phyloP scores from a whole-genome alignment of 1,140 invertebrate genomes.

The Acromyrmex echinatior region DNA sequence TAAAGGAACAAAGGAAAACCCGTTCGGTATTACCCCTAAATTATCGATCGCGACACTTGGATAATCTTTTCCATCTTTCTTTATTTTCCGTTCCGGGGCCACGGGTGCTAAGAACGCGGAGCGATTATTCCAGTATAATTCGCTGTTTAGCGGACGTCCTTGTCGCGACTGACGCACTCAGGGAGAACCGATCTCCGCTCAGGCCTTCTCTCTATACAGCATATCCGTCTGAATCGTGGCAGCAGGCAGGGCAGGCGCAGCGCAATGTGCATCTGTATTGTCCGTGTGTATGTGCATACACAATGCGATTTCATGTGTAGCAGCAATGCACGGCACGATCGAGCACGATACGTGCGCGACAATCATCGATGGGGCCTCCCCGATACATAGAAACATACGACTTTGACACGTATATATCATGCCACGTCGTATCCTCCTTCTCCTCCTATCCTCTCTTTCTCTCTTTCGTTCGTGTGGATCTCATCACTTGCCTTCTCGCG shows the following conservation, averaged over 20 bases:
- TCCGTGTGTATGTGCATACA: not conserved
- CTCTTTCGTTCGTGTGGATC: not conserved
- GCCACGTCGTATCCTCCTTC: not conserved
- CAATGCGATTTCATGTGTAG: slow-evolving; percentile 51
- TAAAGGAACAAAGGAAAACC: slow-evolving; percentile 9
- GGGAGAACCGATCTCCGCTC: slow-evolving; percentile 70
- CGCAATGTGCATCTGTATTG: not conserved
- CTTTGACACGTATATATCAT: slow-evolving; percentile 46
- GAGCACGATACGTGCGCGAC: slow-evolving; percentile 40
- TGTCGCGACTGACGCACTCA: slow-evolving; percentile 79
- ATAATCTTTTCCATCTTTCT: not conserved
- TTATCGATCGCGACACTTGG: not conserved
- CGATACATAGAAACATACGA: slow-evolving; percentile 32
- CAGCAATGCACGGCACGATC: slow-evolving; percentile 48
- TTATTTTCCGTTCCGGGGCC: slow-evolving; percentile 31
- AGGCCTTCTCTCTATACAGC: slow-evolving; percentile 55
- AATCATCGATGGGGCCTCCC: slow-evolving; percentile 21
- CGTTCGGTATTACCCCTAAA: not conserved
- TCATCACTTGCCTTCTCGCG: not conserved
- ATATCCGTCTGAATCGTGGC: slow-evolving; percentile 20
- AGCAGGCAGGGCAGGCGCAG: not conserved
- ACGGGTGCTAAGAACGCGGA: slow-evolving; percentile 72
- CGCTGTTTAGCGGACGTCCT: slow-evolving; percentile 81
- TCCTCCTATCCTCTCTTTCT: not conserved
- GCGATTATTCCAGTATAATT: slow-evolving; percentile 82